Base-by-base conservation (phyloP, 2,113 vertebrate genomes). In the Periophthalmodon schlosseri region DNA sequence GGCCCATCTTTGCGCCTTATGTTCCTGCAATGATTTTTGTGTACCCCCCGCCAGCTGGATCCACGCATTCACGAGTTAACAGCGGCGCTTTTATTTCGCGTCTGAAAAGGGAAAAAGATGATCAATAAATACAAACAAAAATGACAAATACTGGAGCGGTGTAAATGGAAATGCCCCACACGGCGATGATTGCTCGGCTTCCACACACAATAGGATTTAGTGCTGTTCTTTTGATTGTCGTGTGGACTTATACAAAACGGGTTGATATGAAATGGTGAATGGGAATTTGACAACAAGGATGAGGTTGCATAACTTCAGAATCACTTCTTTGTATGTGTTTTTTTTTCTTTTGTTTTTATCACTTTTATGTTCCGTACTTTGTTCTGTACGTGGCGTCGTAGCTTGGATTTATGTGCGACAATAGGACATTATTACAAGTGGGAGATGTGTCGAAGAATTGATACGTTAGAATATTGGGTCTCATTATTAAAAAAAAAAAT, bases 1-100 rank as follows among this genome's bases (percentile, higher is more conserved):
- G 70, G 66, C 79, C 84, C 80, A 88, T 86, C 85, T 89, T 89
- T 86, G 73, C 68, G 72, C 82, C 84, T 82, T 84, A 87, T 88
- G 87, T 89, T 87, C 54, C 79, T 68, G 73, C 58, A 77, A 72
- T 79, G 68, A 73, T 75, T 76, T 71, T 76, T 2, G 9, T 2
- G 67, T 75, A 49, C 46, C 68, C 72, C 74, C 71, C 76, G 24
- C 20, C 21, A 60, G 33, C 70, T 54, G 73, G 44, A n/a, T 39
- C 52, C 71, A 52, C 68, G 24, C 61, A 60, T 69, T 68, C 76
- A 58, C 65, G 14, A 68, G 46, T 74, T 69, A 49, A 39, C 63
- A 49, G 23, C 21, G 64, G 47, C 15, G 9, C 28, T 18, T 73
- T 54, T 44, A 66, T 46, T 57, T n/a, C 10, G 50, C 16, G 52